Conservation (phyloP, 2,888 invertebrate genomes). For the Drosophila multiciliata region DNA sequence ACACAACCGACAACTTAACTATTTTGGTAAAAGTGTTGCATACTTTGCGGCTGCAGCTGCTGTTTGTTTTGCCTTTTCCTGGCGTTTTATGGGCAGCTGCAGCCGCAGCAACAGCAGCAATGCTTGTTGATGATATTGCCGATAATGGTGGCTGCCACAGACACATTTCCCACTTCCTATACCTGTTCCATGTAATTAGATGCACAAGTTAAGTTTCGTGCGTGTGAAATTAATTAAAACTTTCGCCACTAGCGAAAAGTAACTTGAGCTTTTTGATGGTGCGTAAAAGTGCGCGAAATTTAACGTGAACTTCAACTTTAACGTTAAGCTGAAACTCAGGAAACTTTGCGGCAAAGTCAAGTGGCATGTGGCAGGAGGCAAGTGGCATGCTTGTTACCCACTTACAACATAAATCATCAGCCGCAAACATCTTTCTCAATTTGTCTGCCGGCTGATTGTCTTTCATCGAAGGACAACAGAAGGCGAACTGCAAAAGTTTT, state of each 20-base stretch:
- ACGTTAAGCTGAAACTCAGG: constrained; percentile 25
- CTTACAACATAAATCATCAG: constrained; percentile 71
- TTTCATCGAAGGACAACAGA: constrained; percentile 72
- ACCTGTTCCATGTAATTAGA: constrained; percentile 70
- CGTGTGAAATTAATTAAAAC: constrained; percentile 79
- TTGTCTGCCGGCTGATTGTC: constrained; percentile 62
- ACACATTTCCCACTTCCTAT: constrained; percentile 63
- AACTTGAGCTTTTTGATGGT: constrained; percentile 53
- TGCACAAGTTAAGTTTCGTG: constrained; percentile 60
- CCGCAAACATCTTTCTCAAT: not conserved
- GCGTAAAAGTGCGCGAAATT: constrained; percentile 48
- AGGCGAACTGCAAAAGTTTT: constrained; percentile 35
- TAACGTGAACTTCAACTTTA: constrained; percentile 11
- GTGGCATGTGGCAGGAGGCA: constrained; percentile 62
- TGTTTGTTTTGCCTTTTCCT: constrained; percentile 64
- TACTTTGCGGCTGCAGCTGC: constrained; percentile 73
- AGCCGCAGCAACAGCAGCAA: constrained; percentile 8
- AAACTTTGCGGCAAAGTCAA: constrained; percentile 64
- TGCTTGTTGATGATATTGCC: constrained; percentile 44
- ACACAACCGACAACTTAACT: constrained; percentile 2
- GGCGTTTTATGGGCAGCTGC: constrained; percentile 40
- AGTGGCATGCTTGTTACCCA: constrained; percentile 70
- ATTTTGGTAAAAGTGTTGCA: constrained; percentile 64
- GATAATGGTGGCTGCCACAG: constrained; percentile 77
- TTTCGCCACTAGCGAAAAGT: constrained; percentile 51